Base-by-base conservation (phyloP, 2,113 vertebrate species). In the Eupsittula cactorum region DNA sequence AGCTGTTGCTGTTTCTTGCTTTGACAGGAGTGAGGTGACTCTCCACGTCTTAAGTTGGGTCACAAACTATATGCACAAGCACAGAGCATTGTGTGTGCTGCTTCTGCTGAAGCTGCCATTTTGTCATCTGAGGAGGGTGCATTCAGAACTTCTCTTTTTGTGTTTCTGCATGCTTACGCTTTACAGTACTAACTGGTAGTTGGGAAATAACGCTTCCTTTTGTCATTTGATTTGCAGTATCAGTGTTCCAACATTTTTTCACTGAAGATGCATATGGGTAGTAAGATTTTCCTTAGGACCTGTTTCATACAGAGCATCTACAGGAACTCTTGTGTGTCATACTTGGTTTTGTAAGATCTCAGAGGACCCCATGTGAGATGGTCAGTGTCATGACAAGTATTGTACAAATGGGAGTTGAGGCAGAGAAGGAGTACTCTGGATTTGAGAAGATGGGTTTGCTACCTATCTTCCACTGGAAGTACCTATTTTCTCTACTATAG, bases 1-100 rank as follows among this genome's bases (percentile, higher is more conserved):
- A 84, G 92, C 57, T 87, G 86, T 78, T 95, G 69, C 86, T 88
- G 35, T 75, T 95, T 73, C 88, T 68, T 84, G 82, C 86, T 92
- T 87, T 86, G 86, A 75, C 73, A 73, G 37, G 69, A 92, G 37
- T 15, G 28, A 90, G 82, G 60, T 0, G 3, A 62, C 65, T 89
- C 64, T 94, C 9, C 0, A 6, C 6, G 2, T 69, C 78, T 35
- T 39, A 71, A 82, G 84, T 70, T 95, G 81, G 78, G 82, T 89
- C 65, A 53, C 35, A 47, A 62, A 25, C n/a, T n/a, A 0, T 29
- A 68, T 46, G 37, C 3, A 2, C 76, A 78, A 52, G 74, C 19
- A 9, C 86, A 47, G 84, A 71, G 41, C 3, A 0, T 44, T 64
- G 42, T 44, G 44, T 20, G 9, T 5, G 5, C 63, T 35, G 55